A percentile compares a stretch with the other conserved stretches of the same genome.
Evolutionary conservation across 1,140 invertebrate species (phyloP).

Genomic region (Drosophila mojavensis): DNA sequence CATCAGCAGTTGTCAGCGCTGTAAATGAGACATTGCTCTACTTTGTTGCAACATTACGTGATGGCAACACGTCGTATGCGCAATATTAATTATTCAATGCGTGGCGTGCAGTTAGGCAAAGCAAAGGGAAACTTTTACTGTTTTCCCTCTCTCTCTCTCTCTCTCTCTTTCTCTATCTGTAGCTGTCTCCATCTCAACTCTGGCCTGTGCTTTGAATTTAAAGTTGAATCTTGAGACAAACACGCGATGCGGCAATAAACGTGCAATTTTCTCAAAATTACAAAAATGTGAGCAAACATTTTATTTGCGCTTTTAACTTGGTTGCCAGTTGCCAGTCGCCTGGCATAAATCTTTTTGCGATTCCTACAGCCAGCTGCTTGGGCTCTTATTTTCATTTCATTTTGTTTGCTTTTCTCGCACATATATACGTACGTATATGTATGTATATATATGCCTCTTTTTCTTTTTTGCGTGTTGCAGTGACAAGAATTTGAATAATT

Average conservation of each 20-base stretch:
- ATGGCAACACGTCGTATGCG: constrained; percentile 70
- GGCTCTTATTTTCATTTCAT: constrained; percentile 56
- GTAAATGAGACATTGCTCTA: constrained; percentile 35
- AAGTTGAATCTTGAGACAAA: constrained; percentile 52
- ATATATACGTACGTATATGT: neutral
- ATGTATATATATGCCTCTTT: neutral
- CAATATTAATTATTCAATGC: constrained; percentile 78
- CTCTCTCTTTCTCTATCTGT: neutral
- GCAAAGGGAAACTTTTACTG: neutral
- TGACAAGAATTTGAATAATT: constrained; percentile 83
- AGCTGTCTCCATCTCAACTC: neutral
- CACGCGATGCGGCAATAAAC: constrained; percentile 64
- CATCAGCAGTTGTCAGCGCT: neutral
- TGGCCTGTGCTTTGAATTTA: constrained; percentile 42
- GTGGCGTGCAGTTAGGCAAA: constrained; percentile 26
- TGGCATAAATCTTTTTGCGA: constrained; percentile 73
- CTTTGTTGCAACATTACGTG: constrained; percentile 48
- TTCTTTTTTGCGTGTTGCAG: constrained; percentile 51
- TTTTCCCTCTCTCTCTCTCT: neutral
- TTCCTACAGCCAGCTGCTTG: constrained; percentile 41
- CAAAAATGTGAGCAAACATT: constrained; percentile 81
- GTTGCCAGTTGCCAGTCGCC: constrained; percentile 40
- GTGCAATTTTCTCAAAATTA: constrained; percentile 75
- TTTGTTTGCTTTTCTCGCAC: constrained; percentile 21
- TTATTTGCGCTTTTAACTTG: constrained; percentile 74